phyloP scores from a whole-genome alignment of 64 coral and sea anemone genomes.

The Montipora efflorescens region DNA sequence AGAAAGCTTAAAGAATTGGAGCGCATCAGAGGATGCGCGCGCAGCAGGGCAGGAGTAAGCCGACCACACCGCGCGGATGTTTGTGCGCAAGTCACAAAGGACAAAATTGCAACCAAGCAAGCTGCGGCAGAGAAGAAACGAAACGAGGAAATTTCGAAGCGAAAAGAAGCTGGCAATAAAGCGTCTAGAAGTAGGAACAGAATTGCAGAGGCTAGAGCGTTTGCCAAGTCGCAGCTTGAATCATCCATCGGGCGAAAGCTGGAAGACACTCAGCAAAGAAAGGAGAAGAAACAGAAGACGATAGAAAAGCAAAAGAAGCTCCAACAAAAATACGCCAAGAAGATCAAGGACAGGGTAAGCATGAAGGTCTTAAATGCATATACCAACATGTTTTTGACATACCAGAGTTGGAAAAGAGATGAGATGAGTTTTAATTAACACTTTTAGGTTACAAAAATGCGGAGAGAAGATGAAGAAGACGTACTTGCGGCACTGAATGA shows the following conservation, averaged over 20 bases:
- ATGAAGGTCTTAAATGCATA: background rate
- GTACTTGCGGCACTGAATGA: background rate
- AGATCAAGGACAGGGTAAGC: background rate
- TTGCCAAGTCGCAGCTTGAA: slow-evolving; percentile 15
- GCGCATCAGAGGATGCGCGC: slow-evolving; percentile 16
- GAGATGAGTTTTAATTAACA: background rate
- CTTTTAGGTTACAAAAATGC: background rate
- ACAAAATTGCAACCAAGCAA: slow-evolving; percentile 18
- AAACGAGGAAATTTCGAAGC: background rate
- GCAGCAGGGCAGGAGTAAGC: slow-evolving; percentile 1
- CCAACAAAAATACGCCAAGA: slow-evolving; percentile 1
- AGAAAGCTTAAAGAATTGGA: slow-evolving; percentile 26
- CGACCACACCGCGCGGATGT: slow-evolving; percentile 12
- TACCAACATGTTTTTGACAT: no score
- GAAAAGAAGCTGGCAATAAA: slow-evolving; percentile 3
- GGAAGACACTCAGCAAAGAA: slow-evolving; percentile 3
- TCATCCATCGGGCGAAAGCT: background rate
- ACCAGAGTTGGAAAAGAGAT: no score
- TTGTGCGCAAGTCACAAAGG: background rate
- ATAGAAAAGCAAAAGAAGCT: slow-evolving; percentile 12
- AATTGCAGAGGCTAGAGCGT: slow-evolving; percentile 7
- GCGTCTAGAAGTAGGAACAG: background rate
- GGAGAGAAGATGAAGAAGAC: slow-evolving; percentile 2
- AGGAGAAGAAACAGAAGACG: background rate
- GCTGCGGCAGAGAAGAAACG: slow-evolving; percentile 6